Conservation (phyloP, 2,797 vertebrate species). For the Dipus sagitta region DNA sequence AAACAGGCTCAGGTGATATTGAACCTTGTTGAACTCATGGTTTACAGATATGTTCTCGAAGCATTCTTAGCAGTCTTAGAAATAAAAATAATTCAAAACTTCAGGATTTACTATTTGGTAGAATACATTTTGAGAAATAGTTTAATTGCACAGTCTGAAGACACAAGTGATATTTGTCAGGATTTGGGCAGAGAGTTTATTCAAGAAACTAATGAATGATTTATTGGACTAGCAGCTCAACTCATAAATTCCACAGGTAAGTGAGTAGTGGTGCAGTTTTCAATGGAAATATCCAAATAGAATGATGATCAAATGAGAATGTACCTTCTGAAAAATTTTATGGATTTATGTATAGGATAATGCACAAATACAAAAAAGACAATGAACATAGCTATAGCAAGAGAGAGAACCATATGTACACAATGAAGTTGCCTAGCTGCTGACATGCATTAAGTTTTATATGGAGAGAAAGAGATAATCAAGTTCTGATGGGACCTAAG, state of each 20-base stretch:
- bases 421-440: neutral
- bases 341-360: neutral
- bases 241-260: neutral
- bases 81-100: conserved; percentile 22
- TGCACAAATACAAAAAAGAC: neutral
- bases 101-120: neutral
- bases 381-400: neutral
- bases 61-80: conserved; percentile 14
- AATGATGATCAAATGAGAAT: neutral
- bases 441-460: neutral
- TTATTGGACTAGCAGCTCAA: neutral
- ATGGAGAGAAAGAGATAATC: neutral
- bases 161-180: neutral
- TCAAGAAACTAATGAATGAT: neutral
- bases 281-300: neutral
- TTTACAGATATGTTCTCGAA: conserved; percentile 13
- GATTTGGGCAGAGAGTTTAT: neutral
- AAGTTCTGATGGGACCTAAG: neutral
- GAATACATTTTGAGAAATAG: neutral
- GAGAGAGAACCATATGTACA: neutral
- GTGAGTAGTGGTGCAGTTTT: neutral
- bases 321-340: conserved; percentile 42
- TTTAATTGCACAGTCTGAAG: neutral
- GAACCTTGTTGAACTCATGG: neutral
- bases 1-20: neutral